Base-by-base conservation (phyloP, 2,888 invertebrate genomes). In the Eucera pruinosa region DNA sequence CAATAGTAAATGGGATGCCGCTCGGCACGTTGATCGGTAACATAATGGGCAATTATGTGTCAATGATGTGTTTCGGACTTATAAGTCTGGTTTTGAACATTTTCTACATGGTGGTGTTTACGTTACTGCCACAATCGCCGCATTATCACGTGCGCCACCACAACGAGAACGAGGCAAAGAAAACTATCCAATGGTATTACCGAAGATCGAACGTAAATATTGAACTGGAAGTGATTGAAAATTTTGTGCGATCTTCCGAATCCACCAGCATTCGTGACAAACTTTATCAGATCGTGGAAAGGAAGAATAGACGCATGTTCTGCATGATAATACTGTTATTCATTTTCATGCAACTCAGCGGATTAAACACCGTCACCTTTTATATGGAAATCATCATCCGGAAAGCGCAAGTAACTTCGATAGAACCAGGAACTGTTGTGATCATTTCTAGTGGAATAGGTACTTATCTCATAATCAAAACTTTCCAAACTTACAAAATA, bases 41-140 rank as follows among this genome's bases (percentile, higher is more conserved):
- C 52, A 50, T 87, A 23, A 85, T 90, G 66, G 91, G 91, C 2
- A 86, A 89, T 15, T 84, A 87, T 45, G 74, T 89, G 15, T 79
- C 86, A 11, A 78, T 90, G 78, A 75, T 69, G 64, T 60, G 80
- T 3, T 91, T 89, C 50, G 87, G 90, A 0, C 48, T 85, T 9
- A 86, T 89, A 9, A 88, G 88, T 69, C 72, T 90, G 7, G 64
- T 87, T 13, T 81, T 90, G 2, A 86, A 81, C 36, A 5, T 89
- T 0, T 3, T 82, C 2, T 89, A 87, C 61, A 62, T 91, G 13
- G 36, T 52, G 1, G 41, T 85, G 0, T 88, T 91, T 54, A 76
- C 82, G 11, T 68, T 86, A 0, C 73, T 91, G 6, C 91, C 92
- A 0, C 88, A 89, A 11, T 89, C 91, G 7, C 90, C 92, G 0